Evolutionary conservation across 2,888 invertebrate genomes (phyloP).

Genomic region (Cyaniris semiargus): DNA sequence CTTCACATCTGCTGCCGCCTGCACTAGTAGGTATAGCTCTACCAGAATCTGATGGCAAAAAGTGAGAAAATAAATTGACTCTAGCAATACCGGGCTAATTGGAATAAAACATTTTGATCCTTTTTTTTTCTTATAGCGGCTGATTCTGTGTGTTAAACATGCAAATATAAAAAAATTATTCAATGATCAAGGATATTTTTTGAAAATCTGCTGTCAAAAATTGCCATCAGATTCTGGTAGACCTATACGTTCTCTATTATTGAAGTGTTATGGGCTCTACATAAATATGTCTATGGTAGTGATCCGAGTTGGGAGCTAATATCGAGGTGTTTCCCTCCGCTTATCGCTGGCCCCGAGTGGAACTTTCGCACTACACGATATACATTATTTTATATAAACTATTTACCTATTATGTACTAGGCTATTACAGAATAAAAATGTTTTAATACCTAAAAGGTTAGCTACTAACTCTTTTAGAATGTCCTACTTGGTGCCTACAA

Average conservation of each 20-base stretch:
- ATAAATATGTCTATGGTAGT: neutral
- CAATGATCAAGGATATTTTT: no score
- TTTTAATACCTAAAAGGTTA: no score
- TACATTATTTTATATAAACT: neutral
- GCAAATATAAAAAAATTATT: no score
- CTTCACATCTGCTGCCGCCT: neutral
- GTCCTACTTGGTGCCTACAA: no score
- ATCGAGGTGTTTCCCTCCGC: constrained; percentile 12
- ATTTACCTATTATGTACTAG: neutral
- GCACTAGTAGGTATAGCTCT: neutral
- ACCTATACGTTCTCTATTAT: neutral
- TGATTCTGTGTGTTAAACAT: no score
- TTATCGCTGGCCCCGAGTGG: neutral
- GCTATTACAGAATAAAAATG: neutral
- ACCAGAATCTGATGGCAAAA: no score
- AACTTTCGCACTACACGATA: neutral
- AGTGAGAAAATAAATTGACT: no score
- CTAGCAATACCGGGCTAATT: no score
- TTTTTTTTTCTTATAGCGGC: no score
- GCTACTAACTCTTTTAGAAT: neutral
- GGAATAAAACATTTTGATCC: no score
- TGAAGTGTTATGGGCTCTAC: neutral
- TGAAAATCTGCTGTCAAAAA: no score
- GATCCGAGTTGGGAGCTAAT: constrained; percentile 26
- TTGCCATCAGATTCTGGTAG: no score